Percentiles rank a stretch among this genome's conserved stretches.
phyloP scores from a whole-genome alignment of 2,797 vertebrate genomes.

The Myotis vivesi region DNA sequence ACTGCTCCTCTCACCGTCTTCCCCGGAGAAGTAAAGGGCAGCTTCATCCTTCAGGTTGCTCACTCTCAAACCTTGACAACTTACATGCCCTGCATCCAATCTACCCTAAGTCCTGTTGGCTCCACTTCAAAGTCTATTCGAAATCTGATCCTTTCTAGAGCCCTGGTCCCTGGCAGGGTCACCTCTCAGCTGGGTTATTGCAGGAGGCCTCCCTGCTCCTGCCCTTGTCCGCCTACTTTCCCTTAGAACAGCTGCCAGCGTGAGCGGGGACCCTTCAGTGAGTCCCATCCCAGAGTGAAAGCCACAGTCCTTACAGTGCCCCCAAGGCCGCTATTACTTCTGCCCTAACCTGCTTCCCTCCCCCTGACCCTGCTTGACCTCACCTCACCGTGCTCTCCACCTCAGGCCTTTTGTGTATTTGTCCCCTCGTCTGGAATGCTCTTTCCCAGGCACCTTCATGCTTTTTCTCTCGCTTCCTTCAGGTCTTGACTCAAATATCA shows the following conservation, averaged over 20 bases:
- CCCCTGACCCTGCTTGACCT: no score
- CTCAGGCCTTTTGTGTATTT: no score
- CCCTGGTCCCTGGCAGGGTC: not conserved
- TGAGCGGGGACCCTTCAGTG: not conserved
- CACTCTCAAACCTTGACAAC: not conserved
- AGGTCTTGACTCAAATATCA: not conserved
- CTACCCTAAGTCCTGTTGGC: not conserved
- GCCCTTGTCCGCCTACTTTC: not conserved
- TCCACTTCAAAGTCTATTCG: not conserved
- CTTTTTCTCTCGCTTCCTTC: not conserved
- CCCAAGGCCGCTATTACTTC: fast-evolving
- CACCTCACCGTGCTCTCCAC: not conserved
- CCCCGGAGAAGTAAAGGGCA: not conserved
- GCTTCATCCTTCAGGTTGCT: not conserved
- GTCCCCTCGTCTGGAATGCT: not conserved
- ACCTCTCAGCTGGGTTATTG: not conserved
- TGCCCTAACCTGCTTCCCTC: not conserved
- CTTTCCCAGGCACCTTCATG: not conserved
- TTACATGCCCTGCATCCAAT: not conserved
- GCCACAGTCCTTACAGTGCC: not conserved
- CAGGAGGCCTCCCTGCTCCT: not conserved
- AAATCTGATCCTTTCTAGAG: not conserved
- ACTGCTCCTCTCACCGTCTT: not conserved
- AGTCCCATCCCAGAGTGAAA: not conserved
- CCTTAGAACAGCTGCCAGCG: not conserved